Conservation (phyloP, 2,888 invertebrate genomes). For the Troides aeacus region DNA sequence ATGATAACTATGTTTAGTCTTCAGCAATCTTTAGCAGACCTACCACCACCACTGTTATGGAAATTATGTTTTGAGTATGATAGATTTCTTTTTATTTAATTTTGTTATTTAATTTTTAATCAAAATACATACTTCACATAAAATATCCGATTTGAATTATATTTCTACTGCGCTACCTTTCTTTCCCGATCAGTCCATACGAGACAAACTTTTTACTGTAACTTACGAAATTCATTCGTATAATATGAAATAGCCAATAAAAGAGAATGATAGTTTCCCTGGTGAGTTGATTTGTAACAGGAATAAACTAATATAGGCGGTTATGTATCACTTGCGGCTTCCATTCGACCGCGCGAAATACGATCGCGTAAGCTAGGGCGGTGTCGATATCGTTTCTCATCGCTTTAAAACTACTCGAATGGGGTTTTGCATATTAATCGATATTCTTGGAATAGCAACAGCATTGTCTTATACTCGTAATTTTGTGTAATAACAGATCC, state of each 20-base stretch:
- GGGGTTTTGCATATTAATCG: conserved; percentile 21
- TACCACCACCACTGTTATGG: too few relatives aligned
- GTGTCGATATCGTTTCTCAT: conserved; percentile 69
- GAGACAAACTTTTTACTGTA: conserved; percentile 5
- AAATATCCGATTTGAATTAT: too few relatives aligned
- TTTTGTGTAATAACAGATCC: not conserved
- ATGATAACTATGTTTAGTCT: too few relatives aligned
- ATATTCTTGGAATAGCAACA: conserved; percentile 9
- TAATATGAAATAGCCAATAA: conserved; percentile 34
- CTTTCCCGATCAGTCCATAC: conserved; percentile 1
- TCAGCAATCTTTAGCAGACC: too few relatives aligned
- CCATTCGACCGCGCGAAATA: conserved; percentile 58
- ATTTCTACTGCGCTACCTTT: too few relatives aligned
- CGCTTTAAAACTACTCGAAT: conserved; percentile 33
- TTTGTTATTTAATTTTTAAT: too few relatives aligned
- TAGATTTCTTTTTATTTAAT: too few relatives aligned
- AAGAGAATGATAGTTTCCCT: conserved; percentile 47
- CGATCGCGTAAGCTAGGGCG: conserved; percentile 45
- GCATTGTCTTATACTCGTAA: not conserved
- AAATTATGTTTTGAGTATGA: too few relatives aligned
- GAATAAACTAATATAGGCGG: conserved; percentile 46
- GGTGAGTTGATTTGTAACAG: conserved; percentile 63
- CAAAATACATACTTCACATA: too few relatives aligned
- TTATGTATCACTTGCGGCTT: conserved; percentile 60
- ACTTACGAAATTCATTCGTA: conserved; percentile 30